phyloP scores from a whole-genome alignment of 2,888 invertebrate genomes.

The Erebia aethiops region DNA sequence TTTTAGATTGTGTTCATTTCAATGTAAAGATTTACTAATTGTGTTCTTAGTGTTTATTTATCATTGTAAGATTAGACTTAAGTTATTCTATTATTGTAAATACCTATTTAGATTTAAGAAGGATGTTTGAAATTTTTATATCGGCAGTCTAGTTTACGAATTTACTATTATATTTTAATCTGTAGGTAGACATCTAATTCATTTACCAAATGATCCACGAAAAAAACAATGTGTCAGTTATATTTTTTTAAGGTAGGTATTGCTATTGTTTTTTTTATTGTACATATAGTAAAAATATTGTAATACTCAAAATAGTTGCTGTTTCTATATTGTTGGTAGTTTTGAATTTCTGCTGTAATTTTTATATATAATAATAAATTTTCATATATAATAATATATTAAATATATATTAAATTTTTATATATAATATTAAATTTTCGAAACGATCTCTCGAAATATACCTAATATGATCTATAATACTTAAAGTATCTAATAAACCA shows the following conservation, averaged over 20 bases:
- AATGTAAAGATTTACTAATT: background rate
- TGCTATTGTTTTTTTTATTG: background rate
- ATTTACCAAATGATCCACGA: background rate
- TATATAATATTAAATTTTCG: no score
- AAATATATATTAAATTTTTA: no score
- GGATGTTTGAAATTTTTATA: background rate
- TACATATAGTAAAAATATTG: background rate
- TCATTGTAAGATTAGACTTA: background rate
- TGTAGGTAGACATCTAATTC: background rate
- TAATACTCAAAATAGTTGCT: slow-evolving; percentile 4
- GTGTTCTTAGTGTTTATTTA: background rate
- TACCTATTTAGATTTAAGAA: background rate
- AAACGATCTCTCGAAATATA: background rate
- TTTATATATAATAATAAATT: no score
- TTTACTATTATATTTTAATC: no score
- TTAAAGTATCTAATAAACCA: background rate
- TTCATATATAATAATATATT: no score
- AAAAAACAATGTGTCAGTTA: background rate
- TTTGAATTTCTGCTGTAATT: background rate
- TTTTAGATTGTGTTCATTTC: slow-evolving; percentile 2
- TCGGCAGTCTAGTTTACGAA: background rate
- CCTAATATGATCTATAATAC: background rate
- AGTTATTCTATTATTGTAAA: background rate
- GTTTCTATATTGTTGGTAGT: background rate
- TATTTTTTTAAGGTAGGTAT: background rate